Evolutionary conservation across 2,888 invertebrate genomes (phyloP).

Genomic region (Drosophila cyrtoloma): DNA sequence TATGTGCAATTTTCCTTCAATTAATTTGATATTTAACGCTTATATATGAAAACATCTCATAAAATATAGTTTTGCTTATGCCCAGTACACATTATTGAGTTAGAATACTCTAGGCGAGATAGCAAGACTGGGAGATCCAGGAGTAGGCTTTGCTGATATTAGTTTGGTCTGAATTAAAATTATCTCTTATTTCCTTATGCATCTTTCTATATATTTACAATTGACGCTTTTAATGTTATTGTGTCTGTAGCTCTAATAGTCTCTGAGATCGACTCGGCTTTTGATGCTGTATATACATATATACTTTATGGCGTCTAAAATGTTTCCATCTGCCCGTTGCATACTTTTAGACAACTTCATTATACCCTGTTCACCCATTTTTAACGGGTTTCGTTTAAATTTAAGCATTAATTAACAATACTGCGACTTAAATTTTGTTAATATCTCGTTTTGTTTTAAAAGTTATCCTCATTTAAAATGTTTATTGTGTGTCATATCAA

Average conservation of each 20-base stretch:
- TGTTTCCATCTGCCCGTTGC: not conserved
- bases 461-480: not conserved
- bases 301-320: not conserved
- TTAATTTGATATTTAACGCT: not conserved
- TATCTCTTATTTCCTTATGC: no score
- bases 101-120: not conserved
- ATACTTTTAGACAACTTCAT: not conserved
- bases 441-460: not conserved
- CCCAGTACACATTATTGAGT: not conserved
- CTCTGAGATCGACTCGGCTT: not conserved
- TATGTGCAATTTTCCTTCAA: not conserved
- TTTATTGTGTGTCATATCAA: not conserved
- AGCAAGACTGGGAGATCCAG: not conserved
- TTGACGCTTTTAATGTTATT: no score
- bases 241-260: not conserved
- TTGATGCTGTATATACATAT: not conserved
- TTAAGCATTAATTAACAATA: not conserved
- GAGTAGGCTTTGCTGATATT: not conserved
- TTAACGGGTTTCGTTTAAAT: not conserved
- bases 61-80: not conserved
- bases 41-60: not conserved
- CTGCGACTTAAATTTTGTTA: not conserved
- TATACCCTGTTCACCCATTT: not conserved
- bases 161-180: no score
- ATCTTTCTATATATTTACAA: no score